Percentiles rank a stretch among this genome's conserved stretches.
These are phyloP conservation scores for Pseudomyrmex concolor DNA, from an alignment of 1,140 invertebrate genomes.

Conservation along the genomic window DNA sequence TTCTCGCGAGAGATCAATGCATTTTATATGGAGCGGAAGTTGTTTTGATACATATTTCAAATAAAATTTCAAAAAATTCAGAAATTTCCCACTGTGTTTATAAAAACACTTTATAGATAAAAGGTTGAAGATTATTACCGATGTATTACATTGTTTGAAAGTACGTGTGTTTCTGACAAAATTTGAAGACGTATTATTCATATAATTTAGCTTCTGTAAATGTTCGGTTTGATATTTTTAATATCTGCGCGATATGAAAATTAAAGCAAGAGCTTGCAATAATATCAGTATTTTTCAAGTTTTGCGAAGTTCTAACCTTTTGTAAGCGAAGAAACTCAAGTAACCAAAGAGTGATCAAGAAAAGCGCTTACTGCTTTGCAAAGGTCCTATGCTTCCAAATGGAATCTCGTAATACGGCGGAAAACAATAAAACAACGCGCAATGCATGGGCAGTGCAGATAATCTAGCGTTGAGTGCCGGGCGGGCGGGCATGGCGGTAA, in stretches of 20 bases:
- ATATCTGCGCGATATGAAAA: background rate
- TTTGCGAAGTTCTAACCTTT: slow-evolving; percentile 32
- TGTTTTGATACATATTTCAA: too few relatives aligned
- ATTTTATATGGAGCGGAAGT: too few relatives aligned
- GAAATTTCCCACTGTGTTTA: too few relatives aligned
- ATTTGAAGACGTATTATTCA: too few relatives aligned
- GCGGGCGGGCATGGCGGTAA: background rate
- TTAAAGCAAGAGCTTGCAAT: background rate
- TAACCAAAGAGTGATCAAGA: slow-evolving; percentile 44
- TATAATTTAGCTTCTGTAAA: too few relatives aligned
- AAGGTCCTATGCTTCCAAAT: background rate
- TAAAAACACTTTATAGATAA: too few relatives aligned
- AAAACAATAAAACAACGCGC: slow-evolving; percentile 49
- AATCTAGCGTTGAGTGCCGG: slow-evolving; percentile 15
- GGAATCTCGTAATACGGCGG: slow-evolving; percentile 23
- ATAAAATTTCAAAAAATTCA: too few relatives aligned
- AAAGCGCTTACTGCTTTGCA: slow-evolving; percentile 29
- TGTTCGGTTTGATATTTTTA: too few relatives aligned
- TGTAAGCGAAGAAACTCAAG: slow-evolving; percentile 31
- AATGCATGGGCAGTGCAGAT: background rate
- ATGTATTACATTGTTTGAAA: too few relatives aligned
- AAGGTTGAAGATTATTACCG: too few relatives aligned
- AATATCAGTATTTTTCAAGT: slow-evolving; percentile 34
- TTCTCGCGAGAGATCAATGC: background rate
- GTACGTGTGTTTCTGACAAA: too few relatives aligned